Evolutionary conservation across 2,888 invertebrate genomes (phyloP), one percentile per base, ranked within the genome.

Genomic region (Parochlus steinenii): DNA sequence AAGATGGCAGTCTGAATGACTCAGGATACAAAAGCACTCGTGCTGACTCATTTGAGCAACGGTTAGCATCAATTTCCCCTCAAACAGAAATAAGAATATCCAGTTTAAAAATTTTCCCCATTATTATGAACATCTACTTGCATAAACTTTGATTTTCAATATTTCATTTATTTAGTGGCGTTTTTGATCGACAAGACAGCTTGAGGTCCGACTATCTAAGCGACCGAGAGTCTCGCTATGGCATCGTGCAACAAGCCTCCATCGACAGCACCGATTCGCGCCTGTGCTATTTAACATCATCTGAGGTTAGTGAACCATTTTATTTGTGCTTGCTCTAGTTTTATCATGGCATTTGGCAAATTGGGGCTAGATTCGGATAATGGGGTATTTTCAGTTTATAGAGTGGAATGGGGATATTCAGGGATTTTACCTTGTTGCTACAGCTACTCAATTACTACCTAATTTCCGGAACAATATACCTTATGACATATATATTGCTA

Each of bases 191-290:
- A 10, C 86, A 87, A 63, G 86, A 87, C 61, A 85, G 85, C 55
- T 68, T 86, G 42, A 71, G 86, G 33, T 85, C 85, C 3, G 86
- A 86, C 55, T 89, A 87, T 63, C 72, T 85, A 62, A 86, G 86
- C 53, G 89, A 87, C 60, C 72, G 86, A 42, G 87, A 86, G 51
- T 74, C 81, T 12, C 74, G 82, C 47, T 81, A 81, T 53, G 85
- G 85, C 45, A 85, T 89, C 55, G 83, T 87, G 47, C 87, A 89
- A 60, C 90, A 90, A 59, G 86, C 87, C 29, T 89, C 89, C 33
- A 76, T 90, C 43, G 89, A 90, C 57, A 89, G 89, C 64, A 87
- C 89, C 7, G 90, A 90, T 64, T 89, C 89, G 44, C 70, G 87
- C 49, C 74, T 89, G 48, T 89, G 89, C 63, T 90, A 90, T 63